These are phyloP conservation scores for Xiphorhynchus elegans DNA, from an alignment of 2,113 vertebrate genomes.

Conservation along the genomic window DNA sequence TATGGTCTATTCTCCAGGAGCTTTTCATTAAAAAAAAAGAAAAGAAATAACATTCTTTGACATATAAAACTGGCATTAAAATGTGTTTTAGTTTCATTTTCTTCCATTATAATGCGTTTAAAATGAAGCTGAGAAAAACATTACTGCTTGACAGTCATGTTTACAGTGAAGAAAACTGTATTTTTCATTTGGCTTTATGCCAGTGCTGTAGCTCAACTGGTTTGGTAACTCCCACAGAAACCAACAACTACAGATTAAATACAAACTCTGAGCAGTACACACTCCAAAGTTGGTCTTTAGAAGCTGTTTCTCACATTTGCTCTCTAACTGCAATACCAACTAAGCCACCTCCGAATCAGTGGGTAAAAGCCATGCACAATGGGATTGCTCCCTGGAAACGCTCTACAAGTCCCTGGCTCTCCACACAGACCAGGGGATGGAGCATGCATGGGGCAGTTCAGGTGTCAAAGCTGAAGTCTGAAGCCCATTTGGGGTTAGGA, in stretches of 20 bases:
- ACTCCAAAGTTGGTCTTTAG: fast-evolving
- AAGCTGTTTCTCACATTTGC: conserved; percentile 5
- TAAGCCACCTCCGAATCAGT: background rate
- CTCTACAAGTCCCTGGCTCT: background rate
- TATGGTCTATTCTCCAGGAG: background rate
- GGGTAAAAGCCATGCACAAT: background rate
- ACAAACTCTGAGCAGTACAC: background rate
- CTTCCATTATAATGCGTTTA: conserved; percentile 52
- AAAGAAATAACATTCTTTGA: background rate
- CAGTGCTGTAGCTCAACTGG: conserved; percentile 55
- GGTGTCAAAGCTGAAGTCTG: background rate
- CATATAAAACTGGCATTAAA: conserved; percentile 47
- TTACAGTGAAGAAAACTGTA: conserved; percentile 65
- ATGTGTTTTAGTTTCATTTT: conserved; percentile 59
- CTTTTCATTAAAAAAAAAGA: conserved; percentile 27
- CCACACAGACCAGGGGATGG: background rate
- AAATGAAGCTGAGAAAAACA: conserved; percentile 67
- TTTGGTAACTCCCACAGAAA: conserved; percentile 66
- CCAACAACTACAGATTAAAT: conserved; percentile 49
- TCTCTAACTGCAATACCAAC: background rate
- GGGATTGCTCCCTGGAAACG: fast-evolving
- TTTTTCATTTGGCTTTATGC: conserved; percentile 58
- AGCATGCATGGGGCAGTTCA: background rate
- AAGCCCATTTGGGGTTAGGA: background rate
- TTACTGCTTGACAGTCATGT: conserved; percentile 60